Evolutionary conservation across 2,888 invertebrate genomes (phyloP), one percentile per base, ranked within the genome.

Genomic region (Stratiomys singularior): DNA sequence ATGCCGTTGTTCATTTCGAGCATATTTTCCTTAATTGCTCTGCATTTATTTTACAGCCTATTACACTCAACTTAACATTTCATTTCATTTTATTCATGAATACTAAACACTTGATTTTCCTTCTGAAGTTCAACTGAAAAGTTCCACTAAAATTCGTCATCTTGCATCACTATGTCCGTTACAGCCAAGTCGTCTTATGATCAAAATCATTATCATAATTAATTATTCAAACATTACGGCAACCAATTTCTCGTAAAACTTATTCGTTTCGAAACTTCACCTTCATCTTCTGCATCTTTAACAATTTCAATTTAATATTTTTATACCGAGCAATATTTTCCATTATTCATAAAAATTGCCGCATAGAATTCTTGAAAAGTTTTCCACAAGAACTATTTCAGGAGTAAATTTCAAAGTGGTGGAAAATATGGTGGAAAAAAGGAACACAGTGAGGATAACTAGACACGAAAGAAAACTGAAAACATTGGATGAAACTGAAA

Each of bases 341-440:
- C 66, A 66, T 66, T 66, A 66, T 66, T 66, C 66, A 66, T 66
- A 66, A 66, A 37, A 66, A 66, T 66, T 37, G 37, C 37, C 66
- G 23, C 66, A 44, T 30, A 44, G 7, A 66, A 37, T 66, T 37
- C 28, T 64, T 18, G 21, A 66, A 37, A 60, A 60, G 60, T 60
- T 60, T 60, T 25, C 25, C 60, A 18, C 60, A 25, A 60, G 13
- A 60, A 60, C 60, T 60, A 60, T 13, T 25, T 60, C 23, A 4
- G 23, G 23, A 60, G 60, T 25, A 23, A 60, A 60, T 25, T 60
- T 60, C 60, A 60, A 60, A 60, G 60, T 60, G 52, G 52, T 52
- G 18, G 37, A 3, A 37, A 37, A 37, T 52, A 52, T 52, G 18
- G 18, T 18, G 15, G 52, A 52, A 52, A 52, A 52, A 37, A 37